Percentiles rank a stretch among this genome's conserved stretches.
phyloP scores from a whole-genome alignment of 2,797 vertebrate species.

The Coluber constrictor region DNA sequence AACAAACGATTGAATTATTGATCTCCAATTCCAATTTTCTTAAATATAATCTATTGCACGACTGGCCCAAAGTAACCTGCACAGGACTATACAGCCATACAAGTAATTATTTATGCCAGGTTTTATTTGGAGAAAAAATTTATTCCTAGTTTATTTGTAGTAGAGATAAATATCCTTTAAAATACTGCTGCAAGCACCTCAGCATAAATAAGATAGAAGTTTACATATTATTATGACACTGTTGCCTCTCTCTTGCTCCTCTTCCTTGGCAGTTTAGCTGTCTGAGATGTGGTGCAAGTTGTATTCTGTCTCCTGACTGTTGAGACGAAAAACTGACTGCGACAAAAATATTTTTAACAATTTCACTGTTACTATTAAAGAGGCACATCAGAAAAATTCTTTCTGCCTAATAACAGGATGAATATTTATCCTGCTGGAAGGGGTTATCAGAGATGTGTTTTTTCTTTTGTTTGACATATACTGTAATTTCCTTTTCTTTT shows the following conservation, averaged over 20 bases:
- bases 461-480: background rate
- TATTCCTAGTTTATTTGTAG: background rate
- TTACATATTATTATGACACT: background rate
- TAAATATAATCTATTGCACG: background rate
- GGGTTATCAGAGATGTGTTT: background rate
- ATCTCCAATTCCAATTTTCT: background rate
- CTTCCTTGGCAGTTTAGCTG: background rate
- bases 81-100: background rate
- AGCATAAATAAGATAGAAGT: background rate
- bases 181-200: background rate
- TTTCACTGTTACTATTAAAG: background rate
- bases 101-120: background rate
- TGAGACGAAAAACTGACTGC: background rate
- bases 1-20: background rate
- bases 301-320: background rate
- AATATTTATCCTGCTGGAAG: background rate
- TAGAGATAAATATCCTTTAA: background rate
- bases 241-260: background rate
- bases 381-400: background rate
- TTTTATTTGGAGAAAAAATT: background rate
- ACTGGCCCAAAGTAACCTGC: background rate
- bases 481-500: background rate
- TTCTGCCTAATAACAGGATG: background rate
- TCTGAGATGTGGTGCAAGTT: background rate
- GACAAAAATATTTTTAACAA: background rate